phyloP scores from a whole-genome alignment of 2,797 vertebrate species.

The Micropoecilia bifurca region DNA sequence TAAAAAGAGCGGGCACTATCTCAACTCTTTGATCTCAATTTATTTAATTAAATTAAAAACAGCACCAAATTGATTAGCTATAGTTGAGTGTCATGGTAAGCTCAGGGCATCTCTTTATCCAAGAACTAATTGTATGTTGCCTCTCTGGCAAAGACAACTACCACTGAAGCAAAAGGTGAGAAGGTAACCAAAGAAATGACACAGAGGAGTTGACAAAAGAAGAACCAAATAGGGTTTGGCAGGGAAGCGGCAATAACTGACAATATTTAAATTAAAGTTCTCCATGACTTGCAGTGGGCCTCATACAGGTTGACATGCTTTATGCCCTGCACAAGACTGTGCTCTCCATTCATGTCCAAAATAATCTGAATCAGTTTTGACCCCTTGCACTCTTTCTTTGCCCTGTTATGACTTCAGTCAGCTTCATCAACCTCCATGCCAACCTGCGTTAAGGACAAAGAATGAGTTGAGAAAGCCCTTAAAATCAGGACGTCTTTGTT shows the following conservation, averaged over 20 bases:
- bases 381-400: not conserved
- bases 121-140: conserved; percentile 26
- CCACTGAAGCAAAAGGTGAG: conserved; percentile 1
- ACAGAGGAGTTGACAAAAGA: not conserved
- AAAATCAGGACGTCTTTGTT: conserved; percentile 24
- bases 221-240: not conserved
- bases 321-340: not conserved
- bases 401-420: conserved; percentile 6
- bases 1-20: conserved; percentile 39
- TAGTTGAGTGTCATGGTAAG: conserved; percentile 35
- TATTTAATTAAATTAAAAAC: conserved; percentile 53
- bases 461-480: not conserved
- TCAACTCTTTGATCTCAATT: conserved; percentile 53
- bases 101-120: conserved; percentile 41
- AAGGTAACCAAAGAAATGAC: conserved; percentile 5
- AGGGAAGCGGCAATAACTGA: not conserved
- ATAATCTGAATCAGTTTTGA: conserved; percentile 24
- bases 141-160: conserved; percentile 21
- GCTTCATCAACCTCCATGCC: conserved; percentile 4
- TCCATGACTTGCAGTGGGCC: conserved; percentile 4
- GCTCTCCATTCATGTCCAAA: conserved; percentile 32
- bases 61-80: conserved; percentile 47
- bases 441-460: conserved; percentile 43
- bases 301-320: conserved; percentile 22
- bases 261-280: conserved; percentile 13